phyloP scores from a whole-genome alignment of 2,113 vertebrate species.

The Nesoenas mayeri region DNA sequence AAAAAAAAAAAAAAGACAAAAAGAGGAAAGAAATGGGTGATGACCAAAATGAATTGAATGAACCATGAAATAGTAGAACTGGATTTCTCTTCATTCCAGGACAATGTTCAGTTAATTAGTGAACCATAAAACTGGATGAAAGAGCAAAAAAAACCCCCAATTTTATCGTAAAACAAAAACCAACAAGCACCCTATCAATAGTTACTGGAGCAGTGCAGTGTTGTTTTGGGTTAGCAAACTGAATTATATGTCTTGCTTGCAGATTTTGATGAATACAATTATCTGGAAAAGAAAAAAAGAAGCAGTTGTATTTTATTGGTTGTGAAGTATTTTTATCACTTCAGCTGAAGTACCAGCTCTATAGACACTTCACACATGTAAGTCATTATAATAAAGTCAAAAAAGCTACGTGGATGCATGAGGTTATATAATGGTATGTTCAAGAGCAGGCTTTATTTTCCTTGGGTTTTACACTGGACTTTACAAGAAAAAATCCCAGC shows the following conservation, averaged over 20 bases:
- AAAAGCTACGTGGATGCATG: not conserved
- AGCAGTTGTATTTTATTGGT: not conserved
- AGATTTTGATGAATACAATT: not conserved
- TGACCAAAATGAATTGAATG: not conserved
- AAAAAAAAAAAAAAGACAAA: not conserved
- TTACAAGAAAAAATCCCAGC: not conserved
- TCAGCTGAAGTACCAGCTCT: not conserved
- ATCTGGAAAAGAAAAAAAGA: not conserved
- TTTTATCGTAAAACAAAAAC: not conserved
- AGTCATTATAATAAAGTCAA: not conserved
- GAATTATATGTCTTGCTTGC: not conserved
- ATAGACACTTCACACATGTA: not conserved
- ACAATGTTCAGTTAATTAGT: not conserved
- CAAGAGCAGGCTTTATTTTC: not conserved
- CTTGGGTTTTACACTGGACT: not conserved
- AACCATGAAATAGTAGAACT: not conserved
- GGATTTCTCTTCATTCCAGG: not conserved
- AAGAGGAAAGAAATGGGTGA: not conserved
- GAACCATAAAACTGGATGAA: not conserved
- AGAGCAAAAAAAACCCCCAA: not conserved
- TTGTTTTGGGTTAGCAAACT: not conserved
- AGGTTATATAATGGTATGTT: not conserved
- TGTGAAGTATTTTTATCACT: not conserved
- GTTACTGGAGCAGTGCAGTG: not conserved
- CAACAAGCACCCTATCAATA: not conserved